phyloP scores from a whole-genome alignment of 2,888 invertebrate species.

The Mimas tiliae region DNA sequence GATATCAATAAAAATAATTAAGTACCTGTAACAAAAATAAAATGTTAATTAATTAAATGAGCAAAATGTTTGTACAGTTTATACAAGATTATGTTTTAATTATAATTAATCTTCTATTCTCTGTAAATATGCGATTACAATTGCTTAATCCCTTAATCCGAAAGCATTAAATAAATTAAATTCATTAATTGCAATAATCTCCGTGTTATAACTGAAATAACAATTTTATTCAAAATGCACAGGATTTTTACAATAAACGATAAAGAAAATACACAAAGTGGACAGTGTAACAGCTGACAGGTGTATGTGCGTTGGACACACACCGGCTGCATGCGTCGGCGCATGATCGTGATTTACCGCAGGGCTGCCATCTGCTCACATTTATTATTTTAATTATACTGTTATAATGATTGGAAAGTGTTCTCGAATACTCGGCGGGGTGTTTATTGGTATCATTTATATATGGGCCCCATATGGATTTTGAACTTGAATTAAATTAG shows the following conservation, averaged over 20 bases:
- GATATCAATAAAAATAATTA: constrained; percentile 27
- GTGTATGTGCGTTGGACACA: constrained; percentile 40
- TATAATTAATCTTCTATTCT: too few relatives aligned
- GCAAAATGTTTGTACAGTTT: not conserved
- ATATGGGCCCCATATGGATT: not conserved
- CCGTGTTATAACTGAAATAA: not conserved
- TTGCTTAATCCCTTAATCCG: not conserved
- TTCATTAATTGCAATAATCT: too few relatives aligned
- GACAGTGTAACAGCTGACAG: constrained; percentile 37
- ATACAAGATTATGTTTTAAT: too few relatives aligned
- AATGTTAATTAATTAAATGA: not conserved
- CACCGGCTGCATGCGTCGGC: constrained; percentile 36
- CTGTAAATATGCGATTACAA: not conserved
- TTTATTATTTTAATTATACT: constrained; percentile 22
- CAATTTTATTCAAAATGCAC: not conserved
- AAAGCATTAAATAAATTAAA: not conserved
- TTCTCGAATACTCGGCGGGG: constrained; percentile 4
- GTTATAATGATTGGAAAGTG: constrained; percentile 14
- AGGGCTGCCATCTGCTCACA: constrained; percentile 27
- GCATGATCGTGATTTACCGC: constrained; percentile 28
- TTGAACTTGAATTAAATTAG: not conserved
- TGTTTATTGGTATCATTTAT: constrained; percentile 15
- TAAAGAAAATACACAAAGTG: not conserved
- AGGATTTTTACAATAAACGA: not conserved
- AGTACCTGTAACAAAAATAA: constrained; percentile 47